A percentile compares a stretch with the other conserved stretches of the same genome.
Conservation (phyloP, 2,113 vertebrate species). For the Chrysochloris asiatica region DNA sequence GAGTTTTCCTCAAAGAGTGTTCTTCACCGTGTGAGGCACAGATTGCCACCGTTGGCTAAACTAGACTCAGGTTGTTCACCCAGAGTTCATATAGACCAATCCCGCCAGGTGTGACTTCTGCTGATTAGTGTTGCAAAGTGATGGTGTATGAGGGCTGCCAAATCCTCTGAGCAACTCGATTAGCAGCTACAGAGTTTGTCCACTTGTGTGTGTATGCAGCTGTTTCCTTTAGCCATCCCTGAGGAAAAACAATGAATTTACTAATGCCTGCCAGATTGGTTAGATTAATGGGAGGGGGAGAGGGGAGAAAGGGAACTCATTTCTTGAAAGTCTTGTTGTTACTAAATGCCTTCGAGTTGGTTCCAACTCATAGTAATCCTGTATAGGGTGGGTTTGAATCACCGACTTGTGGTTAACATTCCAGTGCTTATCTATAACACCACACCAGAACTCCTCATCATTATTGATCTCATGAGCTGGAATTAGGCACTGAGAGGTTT, state of each 20-base stretch:
- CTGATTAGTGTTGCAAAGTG: not conserved
- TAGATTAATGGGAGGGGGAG: not conserved
- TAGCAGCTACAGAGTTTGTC: fast-evolving
- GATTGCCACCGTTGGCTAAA: not conserved
- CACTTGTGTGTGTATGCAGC: fast-evolving
- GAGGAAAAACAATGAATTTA: not conserved
- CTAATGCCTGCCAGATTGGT: not conserved
- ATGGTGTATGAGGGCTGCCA: not conserved
- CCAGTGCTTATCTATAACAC: too few species aligned
- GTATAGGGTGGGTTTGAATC: too few species aligned
- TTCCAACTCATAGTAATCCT: too few species aligned
- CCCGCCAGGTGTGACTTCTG: not conserved
- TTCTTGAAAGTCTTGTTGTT: not conserved
- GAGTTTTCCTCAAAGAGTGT: not conserved
- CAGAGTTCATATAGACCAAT: fast-evolving
- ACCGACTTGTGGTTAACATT: too few species aligned
- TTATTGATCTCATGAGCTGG: not conserved
- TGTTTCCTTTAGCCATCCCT: not conserved
- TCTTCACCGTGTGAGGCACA: not conserved
- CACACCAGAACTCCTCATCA: too few species aligned
- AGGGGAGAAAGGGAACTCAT: too few species aligned
- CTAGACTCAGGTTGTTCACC: not conserved
- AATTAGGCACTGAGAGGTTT: not conserved
- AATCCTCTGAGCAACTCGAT: not conserved
- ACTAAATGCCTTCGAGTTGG: too few species aligned